A percentile compares a stretch with the other conserved stretches of the same genome.
phyloP scores from a whole-genome alignment of 1,140 invertebrate species.

The Drosophila serrata region DNA sequence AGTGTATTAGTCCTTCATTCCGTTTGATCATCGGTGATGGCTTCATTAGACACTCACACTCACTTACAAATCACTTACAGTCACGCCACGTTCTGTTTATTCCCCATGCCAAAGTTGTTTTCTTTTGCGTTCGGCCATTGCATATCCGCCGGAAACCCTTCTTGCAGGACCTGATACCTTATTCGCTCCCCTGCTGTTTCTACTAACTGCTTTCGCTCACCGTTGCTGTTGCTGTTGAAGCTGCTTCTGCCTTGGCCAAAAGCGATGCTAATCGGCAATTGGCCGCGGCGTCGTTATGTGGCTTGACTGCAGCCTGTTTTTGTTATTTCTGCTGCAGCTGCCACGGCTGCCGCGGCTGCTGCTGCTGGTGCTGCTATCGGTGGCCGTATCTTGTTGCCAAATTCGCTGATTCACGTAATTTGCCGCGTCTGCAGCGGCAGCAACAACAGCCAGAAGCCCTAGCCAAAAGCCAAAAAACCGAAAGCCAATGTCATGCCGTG shows the following conservation, averaged over 20 bases:
- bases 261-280: conserved; percentile 76
- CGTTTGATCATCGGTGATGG: conserved; percentile 38
- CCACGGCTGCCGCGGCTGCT: no score
- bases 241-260: conserved; percentile 26
- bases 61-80: conserved; percentile 54
- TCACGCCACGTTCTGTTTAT: conserved; percentile 33
- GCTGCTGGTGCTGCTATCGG: conserved; percentile 24
- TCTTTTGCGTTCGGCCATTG: conserved; percentile 30
- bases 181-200: conserved; percentile 15
- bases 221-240: conserved; percentile 1
- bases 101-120: conserved; percentile 22
- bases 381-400: conserved; percentile 64
- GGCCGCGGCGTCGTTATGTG: conserved; percentile 67
- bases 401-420: conserved; percentile 68
- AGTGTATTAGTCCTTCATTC: conserved; percentile 10
- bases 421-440: conserved; percentile 45
- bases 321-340: conserved; percentile 23
- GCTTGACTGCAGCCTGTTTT: conserved; percentile 33
- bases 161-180: conserved; percentile 5
- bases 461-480: conserved; percentile 26
- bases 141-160: conserved; percentile 28
- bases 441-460: conserved; percentile 30
- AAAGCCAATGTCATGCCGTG: conserved; percentile 32
- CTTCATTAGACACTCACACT: conserved; percentile 58
- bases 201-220: conserved; percentile 29